Evolutionary conservation across 2,797 vertebrate genomes (phyloP).

Genomic region (Meriones psammophilus): DNA sequence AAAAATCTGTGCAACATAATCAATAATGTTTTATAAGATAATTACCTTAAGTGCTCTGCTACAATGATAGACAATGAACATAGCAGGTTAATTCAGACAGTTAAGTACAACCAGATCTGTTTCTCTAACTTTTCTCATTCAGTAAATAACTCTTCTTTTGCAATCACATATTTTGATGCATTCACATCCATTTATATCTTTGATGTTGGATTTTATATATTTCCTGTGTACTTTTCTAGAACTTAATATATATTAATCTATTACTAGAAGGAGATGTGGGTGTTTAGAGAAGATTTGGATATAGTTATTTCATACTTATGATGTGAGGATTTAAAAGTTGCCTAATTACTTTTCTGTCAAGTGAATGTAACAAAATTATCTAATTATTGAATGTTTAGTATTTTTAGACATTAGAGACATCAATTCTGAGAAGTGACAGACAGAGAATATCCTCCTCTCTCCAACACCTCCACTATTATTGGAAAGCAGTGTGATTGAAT

Average conservation of each 20-base stretch:
- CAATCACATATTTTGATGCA: not conserved
- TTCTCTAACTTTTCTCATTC: not conserved
- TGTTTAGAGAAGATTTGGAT: not conserved
- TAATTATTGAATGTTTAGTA: not conserved
- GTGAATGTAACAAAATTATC: not conserved
- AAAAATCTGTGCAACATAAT: not conserved
- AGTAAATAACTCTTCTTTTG: not conserved
- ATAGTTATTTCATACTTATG: not conserved
- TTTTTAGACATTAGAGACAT: not conserved
- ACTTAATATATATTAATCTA: not conserved
- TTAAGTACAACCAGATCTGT: not conserved
- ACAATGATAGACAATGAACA: not conserved
- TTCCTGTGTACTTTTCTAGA: not conserved
- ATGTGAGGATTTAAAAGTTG: not conserved
- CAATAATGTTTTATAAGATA: not conserved
- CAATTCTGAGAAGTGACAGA: no score
- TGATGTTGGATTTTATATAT: not conserved
- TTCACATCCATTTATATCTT: not conserved
- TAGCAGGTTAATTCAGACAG: not conserved
- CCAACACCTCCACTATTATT: accelerated
- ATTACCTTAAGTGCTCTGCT: not conserved
- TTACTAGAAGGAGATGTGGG: not conserved
- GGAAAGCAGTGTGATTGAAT: not conserved
- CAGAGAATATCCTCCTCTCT: not conserved
- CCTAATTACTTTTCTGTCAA: not conserved